Evolutionary conservation across 2,113 vertebrate species (phyloP).

Genomic region (Rutilus rutilus): DNA sequence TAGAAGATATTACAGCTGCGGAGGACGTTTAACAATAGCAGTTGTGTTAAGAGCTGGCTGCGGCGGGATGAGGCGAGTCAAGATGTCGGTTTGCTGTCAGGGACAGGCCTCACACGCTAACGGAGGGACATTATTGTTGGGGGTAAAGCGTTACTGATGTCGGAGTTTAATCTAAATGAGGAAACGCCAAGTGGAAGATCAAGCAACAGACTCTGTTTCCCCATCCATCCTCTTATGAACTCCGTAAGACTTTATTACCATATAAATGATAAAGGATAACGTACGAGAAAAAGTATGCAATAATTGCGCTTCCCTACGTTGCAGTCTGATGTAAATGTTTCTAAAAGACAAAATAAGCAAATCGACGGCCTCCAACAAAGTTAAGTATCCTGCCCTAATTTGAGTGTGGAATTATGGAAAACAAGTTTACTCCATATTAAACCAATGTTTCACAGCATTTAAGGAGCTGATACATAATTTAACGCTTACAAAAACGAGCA

Average conservation of each 20-base stretch:
- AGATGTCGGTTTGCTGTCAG: constrained; percentile 52
- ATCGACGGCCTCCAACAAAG: constrained; percentile 53
- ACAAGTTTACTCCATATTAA: constrained; percentile 64
- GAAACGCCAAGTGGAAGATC: constrained; percentile 46
- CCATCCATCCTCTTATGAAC: constrained; percentile 42
- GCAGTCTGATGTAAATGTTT: constrained; percentile 36
- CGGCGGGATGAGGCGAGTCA: constrained; percentile 30
- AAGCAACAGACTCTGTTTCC: constrained; percentile 38
- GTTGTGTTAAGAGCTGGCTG: constrained; percentile 55
- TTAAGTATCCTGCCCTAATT: constrained; percentile 59
- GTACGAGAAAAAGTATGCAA: constrained; percentile 20
- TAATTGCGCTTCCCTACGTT: constrained; percentile 36
- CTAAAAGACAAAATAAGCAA: constrained; percentile 48
- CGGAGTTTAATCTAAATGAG: constrained; percentile 59
- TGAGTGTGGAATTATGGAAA: constrained; percentile 52
- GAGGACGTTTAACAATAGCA: constrained; percentile 54
- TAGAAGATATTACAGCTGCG: constrained; percentile 61
- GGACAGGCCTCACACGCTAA: constrained; percentile 9
- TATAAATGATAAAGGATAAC: constrained; percentile 37
- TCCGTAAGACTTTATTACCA: constrained; percentile 52
- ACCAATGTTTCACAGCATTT: constrained; percentile 66
- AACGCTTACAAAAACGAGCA: constrained; percentile 58
- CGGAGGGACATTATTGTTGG: constrained; percentile 33
- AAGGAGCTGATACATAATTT: constrained; percentile 64
- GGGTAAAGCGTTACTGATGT: constrained; percentile 53